A percentile compares a stretch with the other conserved stretches of the same genome.
phyloP scores from a whole-genome alignment of 2,797 vertebrate species.

The Varecia variegata region DNA sequence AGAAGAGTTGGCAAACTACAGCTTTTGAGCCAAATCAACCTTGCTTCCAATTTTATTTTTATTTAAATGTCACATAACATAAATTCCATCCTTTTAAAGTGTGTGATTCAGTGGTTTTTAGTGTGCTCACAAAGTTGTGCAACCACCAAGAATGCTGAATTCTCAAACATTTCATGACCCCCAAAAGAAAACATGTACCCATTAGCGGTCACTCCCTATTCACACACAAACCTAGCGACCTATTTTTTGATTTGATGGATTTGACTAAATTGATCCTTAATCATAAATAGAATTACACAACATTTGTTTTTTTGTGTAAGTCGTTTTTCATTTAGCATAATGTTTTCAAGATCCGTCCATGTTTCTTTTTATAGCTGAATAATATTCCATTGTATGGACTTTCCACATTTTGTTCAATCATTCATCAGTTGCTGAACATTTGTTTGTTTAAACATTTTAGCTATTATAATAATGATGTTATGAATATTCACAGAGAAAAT shows the following conservation, averaged over 20 bases:
- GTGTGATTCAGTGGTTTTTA: too few species aligned
- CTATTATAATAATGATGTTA: not conserved
- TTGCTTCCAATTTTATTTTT: not conserved
- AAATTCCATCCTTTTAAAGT: not conserved
- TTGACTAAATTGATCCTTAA: not conserved
- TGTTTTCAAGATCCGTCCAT: not conserved
- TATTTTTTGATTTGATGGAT: not conserved
- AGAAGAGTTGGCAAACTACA: not conserved
- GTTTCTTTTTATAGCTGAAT: not conserved
- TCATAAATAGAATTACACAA: too few species aligned
- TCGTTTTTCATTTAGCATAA: not conserved
- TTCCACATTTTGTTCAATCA: not conserved
- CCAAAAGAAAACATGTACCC: not conserved
- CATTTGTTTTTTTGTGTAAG: too few species aligned
- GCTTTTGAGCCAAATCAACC: not conserved
- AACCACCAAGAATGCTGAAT: not conserved
- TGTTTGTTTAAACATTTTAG: not conserved
- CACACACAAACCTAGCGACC: not conserved
- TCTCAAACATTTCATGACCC: not conserved
- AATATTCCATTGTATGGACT: not conserved
- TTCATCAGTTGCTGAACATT: not conserved
- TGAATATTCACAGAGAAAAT: not conserved
- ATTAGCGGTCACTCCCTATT: not conserved
- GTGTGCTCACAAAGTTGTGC: not conserved
- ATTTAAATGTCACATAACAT: not conserved